Evolutionary conservation across 2,888 invertebrate genomes (phyloP), one percentile per base, ranked within the genome.

Genomic region (Drosophila suboccidentalis): DNA sequence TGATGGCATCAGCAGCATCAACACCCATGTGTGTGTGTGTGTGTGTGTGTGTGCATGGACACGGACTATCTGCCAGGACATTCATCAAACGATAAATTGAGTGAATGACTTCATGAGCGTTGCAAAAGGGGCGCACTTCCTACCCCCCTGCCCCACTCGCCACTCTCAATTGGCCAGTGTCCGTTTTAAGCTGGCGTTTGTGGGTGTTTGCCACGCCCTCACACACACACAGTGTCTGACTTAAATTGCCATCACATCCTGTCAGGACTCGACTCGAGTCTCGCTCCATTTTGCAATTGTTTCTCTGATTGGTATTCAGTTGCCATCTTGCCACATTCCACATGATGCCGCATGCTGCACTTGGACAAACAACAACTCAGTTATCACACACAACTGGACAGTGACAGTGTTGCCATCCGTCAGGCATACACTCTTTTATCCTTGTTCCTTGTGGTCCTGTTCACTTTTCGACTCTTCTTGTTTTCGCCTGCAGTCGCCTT

Each of bases 61-160:
- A 70, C 67, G 71, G 75, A 50, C 81, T 90, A 85, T 87, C 90
- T 89, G 84, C 80, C 87, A 82, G 91, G 82, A 90, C 92, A 91
- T 91, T 87, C 90, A 91, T 91, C 92, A 91, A 91, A 90, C 90
- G 91, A 91, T 91, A 91, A 91, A 91, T 91, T 91, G 92, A 91
- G 91, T 91, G 91, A 91, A 91, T 91, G 91, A 91, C 91, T 91
- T 91, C 91, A 91, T 91, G 91, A 91, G 91, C 89, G 87, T 75
- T 83, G 84, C 89, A 82, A 66, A 79, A 26, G 26, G 87, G 87
- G 64, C 84, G 72, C 75, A 88, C 91, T 84, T 90, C 90, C 68
- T 68, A 63, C 70, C 17, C 41, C 17, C 68, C 53, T 11, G 13
- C 32, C 38, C 29, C 26, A 3, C 13, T 3, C 19, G 10, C 55